These are phyloP conservation scores for Mobula birostris DNA, from an alignment of 2,113 vertebrate genomes.

Conservation along the genomic window DNA sequence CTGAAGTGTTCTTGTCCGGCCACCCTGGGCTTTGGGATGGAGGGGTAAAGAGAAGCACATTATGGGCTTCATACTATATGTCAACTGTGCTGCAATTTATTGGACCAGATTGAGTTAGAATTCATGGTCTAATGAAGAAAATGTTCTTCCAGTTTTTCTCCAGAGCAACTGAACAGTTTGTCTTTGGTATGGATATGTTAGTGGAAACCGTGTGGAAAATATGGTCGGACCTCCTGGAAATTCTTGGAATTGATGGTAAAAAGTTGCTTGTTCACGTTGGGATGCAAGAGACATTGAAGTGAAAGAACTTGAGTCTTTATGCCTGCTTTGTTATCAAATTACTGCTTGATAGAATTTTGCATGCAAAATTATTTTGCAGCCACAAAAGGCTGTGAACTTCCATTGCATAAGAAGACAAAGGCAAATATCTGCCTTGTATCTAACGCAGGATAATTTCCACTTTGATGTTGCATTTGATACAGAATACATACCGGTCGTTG, in stretches of 20 bases:
- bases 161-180: conserved; percentile 84
- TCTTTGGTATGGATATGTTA: conserved; percentile 82
- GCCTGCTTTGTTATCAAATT: background rate
- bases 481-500: background rate
- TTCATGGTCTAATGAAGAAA: background rate
- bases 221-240: conserved; percentile 85
- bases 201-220: conserved; percentile 85
- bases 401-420: background rate
- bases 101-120: background rate
- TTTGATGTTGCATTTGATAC: background rate
- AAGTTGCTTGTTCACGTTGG: background rate
- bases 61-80: background rate
- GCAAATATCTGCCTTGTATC: background rate
- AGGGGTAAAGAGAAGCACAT: background rate
- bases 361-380: background rate
- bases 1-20: background rate
- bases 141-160: conserved; percentile 73
- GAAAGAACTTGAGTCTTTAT: background rate
- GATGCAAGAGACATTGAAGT: too few relatives aligned
- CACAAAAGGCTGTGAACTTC: background rate
- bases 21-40: background rate
- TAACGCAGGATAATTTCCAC: background rate
- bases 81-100: background rate
- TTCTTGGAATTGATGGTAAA: conserved; percentile 88
- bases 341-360: background rate